Base-by-base conservation (phyloP, 2,797 vertebrate species). In the Poliocrania exsul region DNA sequence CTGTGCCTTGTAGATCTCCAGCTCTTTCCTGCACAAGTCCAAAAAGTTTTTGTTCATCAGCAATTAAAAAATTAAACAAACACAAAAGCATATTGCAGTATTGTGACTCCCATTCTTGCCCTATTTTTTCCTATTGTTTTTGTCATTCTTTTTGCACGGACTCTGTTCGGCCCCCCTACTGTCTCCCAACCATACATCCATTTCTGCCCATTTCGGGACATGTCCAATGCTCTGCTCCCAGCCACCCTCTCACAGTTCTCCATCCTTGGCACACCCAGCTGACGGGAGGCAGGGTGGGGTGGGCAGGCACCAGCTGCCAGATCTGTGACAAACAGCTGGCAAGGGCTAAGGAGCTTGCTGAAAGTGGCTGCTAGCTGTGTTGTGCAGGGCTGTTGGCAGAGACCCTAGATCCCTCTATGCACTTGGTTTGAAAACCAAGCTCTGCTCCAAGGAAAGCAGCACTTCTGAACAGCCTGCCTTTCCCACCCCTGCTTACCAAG, bases 101-200 rank as follows among this genome's bases (percentile, higher is more conserved):
- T 10, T 19, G 16, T 16, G 6, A 28, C 21, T n/a, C 5, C 9
- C 11, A 35, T 53, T 67, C 49, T 65, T 65, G 8, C 20, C 23
- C 21, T 53, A 4, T 12, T 69, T 72, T 73, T 38, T 24, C 17
- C 9, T 37, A 6, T 24, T 2, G 0, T 29, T 66, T 84, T 80
- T 61, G 24, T 12, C 10, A 21, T 49, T 64, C 31, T 80, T 86
- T 81, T 46, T 35, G 8, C 16, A 57, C 28, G 37, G 38, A 19
- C 37, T 40, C 47, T 49, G 14, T 13, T 56, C 38, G 37, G 25
- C 9, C 25, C 7, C 8, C 11, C 38, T 54, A 21, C 24, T 4
- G 1, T 16, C 23, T 38, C 17, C 5, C 2, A 0, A 31, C 4
- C 38, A 33, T 28, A 1, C 33, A 64, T 11, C 9, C 6, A 1